Conservation (phyloP, 2,113 vertebrate species). For the Archocentrus centrarchus region DNA sequence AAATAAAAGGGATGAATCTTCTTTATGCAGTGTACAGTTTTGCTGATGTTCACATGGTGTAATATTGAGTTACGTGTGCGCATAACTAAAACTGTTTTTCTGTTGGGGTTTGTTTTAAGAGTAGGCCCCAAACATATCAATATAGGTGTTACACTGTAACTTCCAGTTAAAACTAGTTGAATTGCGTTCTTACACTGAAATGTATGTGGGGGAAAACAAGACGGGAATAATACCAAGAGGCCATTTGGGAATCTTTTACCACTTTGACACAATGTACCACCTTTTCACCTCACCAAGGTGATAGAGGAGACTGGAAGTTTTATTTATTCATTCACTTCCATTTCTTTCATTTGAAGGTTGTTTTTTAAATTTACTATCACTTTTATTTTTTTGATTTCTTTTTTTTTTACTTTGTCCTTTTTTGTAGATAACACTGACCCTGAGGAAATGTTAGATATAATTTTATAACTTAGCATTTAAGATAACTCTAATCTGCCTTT, state of each 20-base stretch:
- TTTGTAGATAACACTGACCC: background rate
- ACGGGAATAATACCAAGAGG: conserved; percentile 9
- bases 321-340: background rate
- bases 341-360: background rate
- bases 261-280: conserved; percentile 7
- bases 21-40: background rate
- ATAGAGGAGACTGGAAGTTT: conserved; percentile 24
- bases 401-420: background rate
- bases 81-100: background rate
- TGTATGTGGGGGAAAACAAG: background rate
- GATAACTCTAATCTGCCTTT: background rate
- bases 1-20: background rate
- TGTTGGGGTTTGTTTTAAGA: background rate
- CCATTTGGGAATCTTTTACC: conserved; percentile 26
- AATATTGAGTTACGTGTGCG: background rate
- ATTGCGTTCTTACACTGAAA: background rate
- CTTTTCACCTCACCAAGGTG: conserved; percentile 32
- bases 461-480: background rate
- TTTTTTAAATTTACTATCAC: background rate
- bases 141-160: background rate
- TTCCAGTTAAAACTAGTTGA: background rate
- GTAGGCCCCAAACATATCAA: background rate
- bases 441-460: background rate
- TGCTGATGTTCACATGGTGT: background rate
- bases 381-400: background rate